Conservation (phyloP, 2,113 vertebrate genomes). For the Phylloscopus trochiloides region DNA sequence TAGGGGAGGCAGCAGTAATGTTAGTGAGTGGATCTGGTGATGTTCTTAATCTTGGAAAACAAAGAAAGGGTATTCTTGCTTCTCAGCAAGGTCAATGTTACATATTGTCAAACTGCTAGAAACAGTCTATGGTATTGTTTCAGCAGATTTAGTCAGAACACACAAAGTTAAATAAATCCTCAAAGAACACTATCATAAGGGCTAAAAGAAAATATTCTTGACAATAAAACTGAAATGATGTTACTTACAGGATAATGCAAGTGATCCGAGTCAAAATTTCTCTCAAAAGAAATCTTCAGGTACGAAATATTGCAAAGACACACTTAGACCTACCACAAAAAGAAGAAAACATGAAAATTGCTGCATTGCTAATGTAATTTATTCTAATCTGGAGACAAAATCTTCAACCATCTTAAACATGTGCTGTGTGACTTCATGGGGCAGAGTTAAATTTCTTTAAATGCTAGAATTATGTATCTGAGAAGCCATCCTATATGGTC, state of each 20-base stretch:
- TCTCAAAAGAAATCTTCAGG: not conserved
- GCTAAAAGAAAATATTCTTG: not conserved
- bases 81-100: not conserved
- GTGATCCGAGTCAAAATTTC: not conserved
- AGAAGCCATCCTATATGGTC: not conserved
- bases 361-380: not conserved
- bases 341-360: not conserved
- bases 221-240: not conserved
- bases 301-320: not conserved
- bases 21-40: not conserved
- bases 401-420: not conserved
- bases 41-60: conserved; percentile 1
- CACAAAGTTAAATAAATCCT: not conserved
- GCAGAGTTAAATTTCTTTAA: not conserved
- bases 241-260: not conserved
- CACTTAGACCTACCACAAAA: not conserved
- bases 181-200: not conserved
- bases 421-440: not conserved
- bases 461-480: not conserved
- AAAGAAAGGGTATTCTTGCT: not conserved
- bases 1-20: not conserved
- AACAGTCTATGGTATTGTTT: not conserved
- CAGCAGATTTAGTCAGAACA: not conserved
- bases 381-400: not conserved
- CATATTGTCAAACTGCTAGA: not conserved